Percentiles rank a stretch among this genome's conserved stretches.
phyloP scores from a whole-genome alignment of 2,888 invertebrate genomes.

The Polyommatus iphigenia region DNA sequence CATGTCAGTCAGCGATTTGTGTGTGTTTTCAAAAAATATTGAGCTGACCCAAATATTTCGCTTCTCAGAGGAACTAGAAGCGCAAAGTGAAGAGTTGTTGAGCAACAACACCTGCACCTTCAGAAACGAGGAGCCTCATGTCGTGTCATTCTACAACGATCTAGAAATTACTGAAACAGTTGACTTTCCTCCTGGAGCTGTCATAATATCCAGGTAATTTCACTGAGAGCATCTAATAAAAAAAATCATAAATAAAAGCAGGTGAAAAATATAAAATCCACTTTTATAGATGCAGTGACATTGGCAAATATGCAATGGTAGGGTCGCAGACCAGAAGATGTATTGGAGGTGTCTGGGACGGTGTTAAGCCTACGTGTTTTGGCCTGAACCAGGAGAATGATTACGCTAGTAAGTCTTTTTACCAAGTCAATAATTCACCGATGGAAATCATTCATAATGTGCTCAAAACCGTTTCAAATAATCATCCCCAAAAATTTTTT shows the following conservation, averaged over 20 bases:
- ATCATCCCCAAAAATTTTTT: too few species aligned
- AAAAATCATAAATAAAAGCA: neutral
- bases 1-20: too few species aligned
- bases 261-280: neutral
- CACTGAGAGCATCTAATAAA: neutral
- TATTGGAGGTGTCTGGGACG: conserved; percentile 90
- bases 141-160: conserved; percentile 90
- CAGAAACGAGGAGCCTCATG: conserved; percentile 87
- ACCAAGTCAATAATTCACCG: neutral
- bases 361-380: conserved; percentile 87
- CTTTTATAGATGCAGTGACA: conserved; percentile 85
- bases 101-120: conserved; percentile 88
- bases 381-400: conserved; percentile 93
- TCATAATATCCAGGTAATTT: conserved; percentile 81
- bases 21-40: neutral
- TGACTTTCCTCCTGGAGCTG: conserved; percentile 88
- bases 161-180: conserved; percentile 87
- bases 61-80: conserved; percentile 71
- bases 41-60: neutral
- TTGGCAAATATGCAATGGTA: conserved; percentile 92
- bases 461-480: too few species aligned
- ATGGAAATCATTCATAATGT: too few species aligned
- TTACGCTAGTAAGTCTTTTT: conserved; percentile 85
- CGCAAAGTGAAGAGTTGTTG: conserved; percentile 69
- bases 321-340: conserved; percentile 87